Conservation (phyloP, 2,113 vertebrate species). For the Oostethus manadensis region DNA sequence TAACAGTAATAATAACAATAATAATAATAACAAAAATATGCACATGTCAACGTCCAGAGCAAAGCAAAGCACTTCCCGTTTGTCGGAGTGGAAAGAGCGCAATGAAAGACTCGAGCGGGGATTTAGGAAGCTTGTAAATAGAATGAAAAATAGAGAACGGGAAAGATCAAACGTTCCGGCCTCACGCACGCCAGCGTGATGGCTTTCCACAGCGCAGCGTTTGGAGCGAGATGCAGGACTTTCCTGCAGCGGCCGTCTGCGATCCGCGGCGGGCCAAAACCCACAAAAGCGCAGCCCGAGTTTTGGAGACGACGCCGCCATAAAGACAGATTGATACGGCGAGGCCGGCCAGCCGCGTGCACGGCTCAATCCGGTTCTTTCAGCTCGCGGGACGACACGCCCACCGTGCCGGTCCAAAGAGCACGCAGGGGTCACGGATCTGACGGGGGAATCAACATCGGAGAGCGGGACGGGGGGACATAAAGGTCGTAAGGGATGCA, state of each 20-base stretch:
- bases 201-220: slow-evolving; percentile 34
- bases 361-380: slow-evolving; percentile 26
- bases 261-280: slow-evolving; percentile 46
- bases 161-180: slow-evolving; percentile 19
- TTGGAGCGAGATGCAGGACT: slow-evolving; percentile 39
- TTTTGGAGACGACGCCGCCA: slow-evolving; percentile 27
- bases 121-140: slow-evolving; percentile 3
- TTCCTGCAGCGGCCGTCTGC: slow-evolving; percentile 32
- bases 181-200: slow-evolving; percentile 16
- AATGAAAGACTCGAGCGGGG: not conserved
- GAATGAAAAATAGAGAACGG: not conserved
- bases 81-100: not conserved
- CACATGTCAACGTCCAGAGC: not conserved
- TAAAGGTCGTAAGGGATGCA: too few species aligned
- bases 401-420: not conserved
- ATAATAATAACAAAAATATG: too few species aligned
- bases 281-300: slow-evolving; percentile 35
- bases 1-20: too few species aligned
- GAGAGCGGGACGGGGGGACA: too few species aligned
- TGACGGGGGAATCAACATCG: not conserved
- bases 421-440: not conserved
- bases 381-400: not conserved
- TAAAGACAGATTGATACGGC: slow-evolving; percentile 29
- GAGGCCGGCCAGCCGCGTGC: slow-evolving; percentile 32
- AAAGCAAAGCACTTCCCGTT: not conserved